Percentiles rank a stretch among this genome's conserved stretches.
phyloP scores from a whole-genome alignment of 2,888 invertebrate species.

The Cataglyphis albicans region DNA sequence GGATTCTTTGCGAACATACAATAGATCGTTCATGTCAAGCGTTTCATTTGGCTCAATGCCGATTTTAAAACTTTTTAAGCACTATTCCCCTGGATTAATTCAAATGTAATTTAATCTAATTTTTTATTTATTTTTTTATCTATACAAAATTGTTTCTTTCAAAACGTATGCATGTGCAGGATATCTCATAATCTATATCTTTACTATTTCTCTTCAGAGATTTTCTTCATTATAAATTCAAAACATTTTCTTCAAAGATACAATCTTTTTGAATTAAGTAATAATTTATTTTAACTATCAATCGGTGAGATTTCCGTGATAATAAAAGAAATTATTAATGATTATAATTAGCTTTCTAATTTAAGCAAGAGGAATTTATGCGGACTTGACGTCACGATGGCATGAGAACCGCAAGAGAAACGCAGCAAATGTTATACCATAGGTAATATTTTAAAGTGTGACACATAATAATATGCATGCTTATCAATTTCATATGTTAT shows the following conservation, averaged over 20 bases:
- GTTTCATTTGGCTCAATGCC: neutral
- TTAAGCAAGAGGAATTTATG: neutral
- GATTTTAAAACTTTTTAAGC: neutral
- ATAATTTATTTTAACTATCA: slow-evolving; percentile 1
- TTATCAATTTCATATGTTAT: slow-evolving; percentile 52
- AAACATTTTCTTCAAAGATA: neutral
- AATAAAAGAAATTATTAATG: neutral
- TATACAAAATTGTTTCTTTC: no score
- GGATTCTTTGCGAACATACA: slow-evolving; percentile 16
- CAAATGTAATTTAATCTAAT: neutral
- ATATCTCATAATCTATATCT: neutral
- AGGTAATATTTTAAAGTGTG: slow-evolving; percentile 16
- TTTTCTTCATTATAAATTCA: neutral
- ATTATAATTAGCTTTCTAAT: slow-evolving; percentile 12
- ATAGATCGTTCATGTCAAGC: neutral
- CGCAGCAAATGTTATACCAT: neutral
- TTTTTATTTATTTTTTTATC: slow-evolving; percentile 10
- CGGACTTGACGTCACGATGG: neutral
- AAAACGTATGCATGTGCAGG: neutral
- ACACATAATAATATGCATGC: neutral
- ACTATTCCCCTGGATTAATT: neutral
- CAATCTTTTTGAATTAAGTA: neutral
- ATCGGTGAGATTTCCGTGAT: neutral
- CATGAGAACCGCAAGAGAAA: slow-evolving; percentile 14
- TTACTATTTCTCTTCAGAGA: neutral